These are phyloP conservation scores for Sebastes dallii DNA, from an alignment of 2,797 vertebrate genomes.

Conservation along the genomic window DNA sequence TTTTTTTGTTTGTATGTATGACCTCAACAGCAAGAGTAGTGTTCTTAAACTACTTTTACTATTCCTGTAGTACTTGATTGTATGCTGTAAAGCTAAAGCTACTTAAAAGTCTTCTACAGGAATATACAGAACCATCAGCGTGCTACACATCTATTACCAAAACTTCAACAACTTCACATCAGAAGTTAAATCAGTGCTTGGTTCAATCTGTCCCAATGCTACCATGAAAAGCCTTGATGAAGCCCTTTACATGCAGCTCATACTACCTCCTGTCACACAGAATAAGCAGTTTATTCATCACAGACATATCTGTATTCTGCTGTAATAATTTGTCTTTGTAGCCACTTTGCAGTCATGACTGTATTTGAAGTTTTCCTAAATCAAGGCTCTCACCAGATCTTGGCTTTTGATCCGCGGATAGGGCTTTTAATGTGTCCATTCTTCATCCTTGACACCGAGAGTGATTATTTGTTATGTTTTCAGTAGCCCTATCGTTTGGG, in stretches of 20 bases:
- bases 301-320: constrained; percentile 26
- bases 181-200: background rate
- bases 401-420: constrained; percentile 60
- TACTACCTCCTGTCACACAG: constrained; percentile 16
- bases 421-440: constrained; percentile 73
- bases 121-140: background rate
- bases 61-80: background rate
- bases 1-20: background rate
- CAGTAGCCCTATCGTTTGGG: constrained; percentile 71
- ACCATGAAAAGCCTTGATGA: constrained; percentile 5
- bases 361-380: constrained; percentile 58
- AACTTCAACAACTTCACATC: background rate
- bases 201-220: background rate
- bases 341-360: constrained; percentile 27
- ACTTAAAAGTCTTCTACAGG: background rate
- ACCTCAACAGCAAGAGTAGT: background rate
- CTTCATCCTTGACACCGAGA: constrained; percentile 71
- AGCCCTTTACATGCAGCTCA: constrained; percentile 27
- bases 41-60: background rate
- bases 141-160: background rate
- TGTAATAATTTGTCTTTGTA: constrained; percentile 40
- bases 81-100: background rate
- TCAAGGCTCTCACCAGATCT: constrained; percentile 44
- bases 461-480: constrained; percentile 79
- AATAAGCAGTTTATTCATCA: constrained; percentile 41